Percentiles rank a stretch among this genome's conserved stretches.
Conservation (phyloP, 2,797 vertebrate species). For the Poeciliopsis presidionis region DNA sequence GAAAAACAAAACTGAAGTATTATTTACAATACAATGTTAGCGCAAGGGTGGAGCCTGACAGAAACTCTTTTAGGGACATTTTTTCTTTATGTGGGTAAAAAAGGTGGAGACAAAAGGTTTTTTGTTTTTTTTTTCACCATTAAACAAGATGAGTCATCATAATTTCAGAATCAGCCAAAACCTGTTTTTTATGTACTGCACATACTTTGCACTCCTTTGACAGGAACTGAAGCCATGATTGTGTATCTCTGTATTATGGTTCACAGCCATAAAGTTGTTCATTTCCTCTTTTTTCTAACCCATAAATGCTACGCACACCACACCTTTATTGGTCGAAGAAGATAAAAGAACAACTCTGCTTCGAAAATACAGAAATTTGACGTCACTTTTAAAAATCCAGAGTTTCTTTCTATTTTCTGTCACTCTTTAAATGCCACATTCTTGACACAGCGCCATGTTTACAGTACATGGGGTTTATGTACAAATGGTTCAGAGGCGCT, state of each 20-base stretch:
- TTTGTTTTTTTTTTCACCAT: conserved; percentile 54
- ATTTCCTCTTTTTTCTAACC: conserved; percentile 81
- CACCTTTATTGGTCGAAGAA: conserved; percentile 33
- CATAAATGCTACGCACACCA: conserved; percentile 49
- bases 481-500: conserved; percentile 76
- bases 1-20: conserved; percentile 20
- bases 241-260: conserved; percentile 69
- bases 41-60: conserved; percentile 65
- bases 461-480: conserved; percentile 66
- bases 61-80: conserved; percentile 68
- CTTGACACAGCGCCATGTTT: conserved; percentile 64
- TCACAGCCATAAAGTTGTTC: conserved; percentile 77
- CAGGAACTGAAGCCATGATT: conserved; percentile 77
- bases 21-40: conserved; percentile 64
- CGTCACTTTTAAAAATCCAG: conserved; percentile 34
- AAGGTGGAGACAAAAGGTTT: conserved; percentile 73
- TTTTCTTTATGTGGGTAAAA: conserved; percentile 64
- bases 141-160: conserved; percentile 78
- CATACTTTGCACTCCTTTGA: conserved; percentile 78
- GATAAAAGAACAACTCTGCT: conserved; percentile 14
- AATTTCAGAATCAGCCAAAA: conserved; percentile 83
- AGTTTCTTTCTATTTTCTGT: conserved; percentile 30
- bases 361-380: conserved; percentile 34
- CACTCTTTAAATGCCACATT: conserved; percentile 54
- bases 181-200: conserved; percentile 80